A percentile compares a stretch with the other conserved stretches of the same genome.
Conservation (phyloP, 2,113 vertebrate species). For the Oreochromis aureus region DNA sequence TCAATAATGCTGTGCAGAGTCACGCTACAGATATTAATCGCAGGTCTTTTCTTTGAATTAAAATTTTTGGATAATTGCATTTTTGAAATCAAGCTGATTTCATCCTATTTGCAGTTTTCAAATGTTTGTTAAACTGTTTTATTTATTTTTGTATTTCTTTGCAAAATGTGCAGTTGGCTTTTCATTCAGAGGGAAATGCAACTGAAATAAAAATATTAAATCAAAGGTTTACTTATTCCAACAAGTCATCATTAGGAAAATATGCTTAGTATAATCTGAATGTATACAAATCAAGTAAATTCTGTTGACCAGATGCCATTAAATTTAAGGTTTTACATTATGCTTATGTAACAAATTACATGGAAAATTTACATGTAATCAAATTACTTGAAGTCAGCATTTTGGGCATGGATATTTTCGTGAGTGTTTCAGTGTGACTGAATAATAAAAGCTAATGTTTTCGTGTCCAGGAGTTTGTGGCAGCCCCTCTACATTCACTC, state of each 20-base stretch:
- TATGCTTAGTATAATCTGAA: background rate
- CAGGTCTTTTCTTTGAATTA: background rate
- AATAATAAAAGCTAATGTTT: background rate
- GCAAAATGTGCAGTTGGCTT: background rate
- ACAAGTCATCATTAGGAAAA: background rate
- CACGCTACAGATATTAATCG: background rate
- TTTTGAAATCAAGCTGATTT: background rate
- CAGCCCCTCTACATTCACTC: background rate
- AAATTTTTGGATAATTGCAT: background rate
- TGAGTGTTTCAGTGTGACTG: background rate
- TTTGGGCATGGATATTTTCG: accelerated
- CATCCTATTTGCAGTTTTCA: background rate
- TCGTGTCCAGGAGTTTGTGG: background rate
- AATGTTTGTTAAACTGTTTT: background rate
- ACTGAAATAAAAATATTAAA: background rate
- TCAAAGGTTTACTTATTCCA: background rate
- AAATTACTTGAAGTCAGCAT: background rate
- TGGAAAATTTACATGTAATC: background rate
- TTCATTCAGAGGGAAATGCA: background rate
- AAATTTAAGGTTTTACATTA: background rate
- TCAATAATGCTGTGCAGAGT: background rate
- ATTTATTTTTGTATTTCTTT: background rate
- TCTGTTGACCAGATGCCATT: background rate
- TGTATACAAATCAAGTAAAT: background rate
- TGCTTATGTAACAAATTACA: background rate